Percentiles rank a stretch among this genome's conserved stretches.
Conservation (phyloP, 2,888 invertebrate genomes). For the Hypomecis punctinalis region DNA sequence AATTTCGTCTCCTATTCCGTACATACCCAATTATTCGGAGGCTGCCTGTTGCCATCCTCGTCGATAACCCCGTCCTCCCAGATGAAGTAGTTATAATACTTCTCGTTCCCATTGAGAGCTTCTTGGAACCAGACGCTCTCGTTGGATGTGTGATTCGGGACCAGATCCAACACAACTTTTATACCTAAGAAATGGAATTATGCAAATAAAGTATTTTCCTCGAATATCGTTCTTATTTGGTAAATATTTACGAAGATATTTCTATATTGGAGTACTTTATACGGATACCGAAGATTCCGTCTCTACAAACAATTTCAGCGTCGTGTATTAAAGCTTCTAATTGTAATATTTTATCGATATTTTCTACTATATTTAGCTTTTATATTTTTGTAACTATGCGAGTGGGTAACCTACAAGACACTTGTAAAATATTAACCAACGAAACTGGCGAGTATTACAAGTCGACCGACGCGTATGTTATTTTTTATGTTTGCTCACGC, state of each 20-base stretch:
- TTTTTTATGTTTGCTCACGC: too few species aligned
- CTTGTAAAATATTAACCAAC: too few species aligned
- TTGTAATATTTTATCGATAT: neutral
- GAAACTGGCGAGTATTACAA: too few species aligned
- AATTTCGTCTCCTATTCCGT: constrained; percentile 10
- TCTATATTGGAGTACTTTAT: neutral
- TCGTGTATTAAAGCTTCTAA: neutral
- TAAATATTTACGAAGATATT: constrained; percentile 9
- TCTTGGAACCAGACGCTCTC: constrained; percentile 93
- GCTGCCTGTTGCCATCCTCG: constrained; percentile 74
- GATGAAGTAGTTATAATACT: constrained; percentile 89
- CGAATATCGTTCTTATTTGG: constrained; percentile 13
- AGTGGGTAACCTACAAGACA: too few species aligned
- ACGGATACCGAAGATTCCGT: constrained; percentile 1
- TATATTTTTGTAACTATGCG: too few species aligned
- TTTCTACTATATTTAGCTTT: too few species aligned
- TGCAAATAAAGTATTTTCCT: neutral
- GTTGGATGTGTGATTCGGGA: constrained; percentile 91
- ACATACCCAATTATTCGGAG: constrained; percentile 91
- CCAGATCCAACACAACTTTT: constrained; percentile 87
- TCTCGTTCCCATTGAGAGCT: constrained; percentile 86
- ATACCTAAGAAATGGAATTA: constrained; percentile 63
- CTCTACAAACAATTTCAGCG: neutral
- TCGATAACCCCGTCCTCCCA: constrained; percentile 87
- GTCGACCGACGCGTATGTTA: too few species aligned